Percentiles rank a stretch among this genome's conserved stretches.
phyloP scores from a whole-genome alignment of 2,888 invertebrate species.

The Drosophila anomalipes region DNA sequence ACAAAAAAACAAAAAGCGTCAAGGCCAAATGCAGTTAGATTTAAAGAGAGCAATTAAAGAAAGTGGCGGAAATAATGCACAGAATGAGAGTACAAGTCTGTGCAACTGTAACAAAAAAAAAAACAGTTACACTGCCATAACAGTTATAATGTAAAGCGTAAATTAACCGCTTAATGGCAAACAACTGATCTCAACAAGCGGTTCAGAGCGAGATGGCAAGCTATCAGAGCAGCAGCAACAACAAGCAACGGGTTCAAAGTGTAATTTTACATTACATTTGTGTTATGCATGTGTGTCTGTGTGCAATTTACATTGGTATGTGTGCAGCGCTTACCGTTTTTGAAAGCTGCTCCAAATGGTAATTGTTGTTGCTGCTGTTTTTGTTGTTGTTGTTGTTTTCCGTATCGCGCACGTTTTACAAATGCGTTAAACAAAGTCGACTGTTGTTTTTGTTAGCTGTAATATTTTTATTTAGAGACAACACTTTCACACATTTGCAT shows the following conservation, averaged over 20 bases:
- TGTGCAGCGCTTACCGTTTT: slow-evolving; percentile 70
- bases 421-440: slow-evolving; percentile 42
- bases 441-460: slow-evolving; percentile 31
- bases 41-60: slow-evolving; percentile 41
- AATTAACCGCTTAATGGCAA: slow-evolving; percentile 61
- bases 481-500: slow-evolving; percentile 79
- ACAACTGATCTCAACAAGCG: slow-evolving; percentile 33
- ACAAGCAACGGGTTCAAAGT: slow-evolving; percentile 56
- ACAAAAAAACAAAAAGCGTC: slow-evolving; percentile 26
- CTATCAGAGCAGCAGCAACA: slow-evolving; percentile 13
- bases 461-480: slow-evolving; percentile 40
- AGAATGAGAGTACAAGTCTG: slow-evolving; percentile 16
- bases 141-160: slow-evolving; percentile 56
- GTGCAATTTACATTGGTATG: slow-evolving; percentile 15
- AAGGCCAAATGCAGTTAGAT: slow-evolving; percentile 62
- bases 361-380: slow-evolving; percentile 28
- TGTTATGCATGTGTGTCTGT: slow-evolving; percentile 1
- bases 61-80: slow-evolving; percentile 52
- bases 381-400: slow-evolving; percentile 21
- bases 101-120: slow-evolving; percentile 53
- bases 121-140: slow-evolving; percentile 35
- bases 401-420: slow-evolving; percentile 13
- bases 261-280: slow-evolving; percentile 36
- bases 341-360: slow-evolving; percentile 47
- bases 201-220: slow-evolving; percentile 38